Base-by-base conservation (phyloP, 2,113 vertebrate genomes). In the Hemichromis elongatus region DNA sequence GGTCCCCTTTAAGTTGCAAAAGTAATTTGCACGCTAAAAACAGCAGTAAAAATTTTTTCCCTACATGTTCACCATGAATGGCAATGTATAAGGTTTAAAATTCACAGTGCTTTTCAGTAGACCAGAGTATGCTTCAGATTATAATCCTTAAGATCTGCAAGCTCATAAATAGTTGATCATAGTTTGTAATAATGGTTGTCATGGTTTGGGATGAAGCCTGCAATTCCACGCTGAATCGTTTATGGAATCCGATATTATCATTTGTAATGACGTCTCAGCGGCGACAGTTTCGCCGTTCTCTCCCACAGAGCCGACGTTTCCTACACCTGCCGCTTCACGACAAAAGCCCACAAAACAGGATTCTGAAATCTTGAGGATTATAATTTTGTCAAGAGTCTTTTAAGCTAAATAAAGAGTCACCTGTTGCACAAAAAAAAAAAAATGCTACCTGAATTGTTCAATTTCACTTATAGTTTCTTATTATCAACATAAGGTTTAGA, bases 401-500 rank as follows among this genome's bases (percentile, higher is more conserved):
- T 19, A 57, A 61, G 81, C 30, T 53, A 78, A 52, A 86, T 83
- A 54, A 89, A 63, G 79, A 85, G 61, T 88, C 33, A 50, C 53
- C 54, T 77, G 83, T 87, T 90, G 82, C 86, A 80, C 77, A 86
- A 85, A 56, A 84, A 52, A 81, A 63, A 37, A 33, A 30, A 3
- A 30, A 30, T 5, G 68, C 45, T 93, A 94, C 92, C 93, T 94
- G 91, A 93, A 93, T 87, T 79, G 13, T 79, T 89, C 4, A 80
- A 56, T 91, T 88, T 92, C 24, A 82, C 4, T 84, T 84, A 90
- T 90, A 90, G 3, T 79, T 88, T 92, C 42, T 90, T 85, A 79
- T 86, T 84, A 86, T 86, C 83, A 86, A 92, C 86, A 89, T 90
- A 80, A 26, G 75, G 82, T 88, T 94, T 77, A 87, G 90, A 94